Evolutionary conservation across 2,797 vertebrate species (phyloP).

Genomic region (Pteropus rufus): DNA sequence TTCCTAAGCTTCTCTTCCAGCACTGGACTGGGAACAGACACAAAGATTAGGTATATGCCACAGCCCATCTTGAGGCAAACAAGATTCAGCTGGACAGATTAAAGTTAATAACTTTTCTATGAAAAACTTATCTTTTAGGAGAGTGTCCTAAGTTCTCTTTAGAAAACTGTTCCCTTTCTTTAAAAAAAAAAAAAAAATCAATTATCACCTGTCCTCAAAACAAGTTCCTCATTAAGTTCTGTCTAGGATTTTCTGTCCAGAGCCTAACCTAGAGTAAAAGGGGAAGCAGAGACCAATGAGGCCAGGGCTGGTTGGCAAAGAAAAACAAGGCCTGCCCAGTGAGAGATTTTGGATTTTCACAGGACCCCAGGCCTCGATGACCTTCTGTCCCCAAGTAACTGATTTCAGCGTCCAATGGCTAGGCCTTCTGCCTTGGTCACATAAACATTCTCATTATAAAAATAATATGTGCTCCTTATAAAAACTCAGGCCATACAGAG

Average conservation of each 20-base stretch:
- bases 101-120: neutral
- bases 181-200: neutral
- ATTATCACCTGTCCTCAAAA: neutral
- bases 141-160: neutral
- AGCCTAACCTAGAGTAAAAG: neutral
- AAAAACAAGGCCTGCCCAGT: neutral
- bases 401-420: neutral
- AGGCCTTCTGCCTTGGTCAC: neutral
- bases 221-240: neutral
- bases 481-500: neutral
- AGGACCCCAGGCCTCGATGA: neutral
- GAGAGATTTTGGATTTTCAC: neutral
- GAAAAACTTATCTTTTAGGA: conserved; percentile 13
- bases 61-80: neutral
- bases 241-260: neutral
- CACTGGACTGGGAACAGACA: neutral
- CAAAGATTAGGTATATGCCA: neutral
- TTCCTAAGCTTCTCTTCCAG: neutral
- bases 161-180: conserved; percentile 4
- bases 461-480: neutral
- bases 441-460: neutral
- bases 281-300: neutral
- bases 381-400: neutral
- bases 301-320: neutral
- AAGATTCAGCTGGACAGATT: neutral